Percentiles rank a stretch among this genome's conserved stretches.
phyloP scores from a whole-genome alignment of 1,140 invertebrate species.

The Ceratoteleas bidentatus region DNA sequence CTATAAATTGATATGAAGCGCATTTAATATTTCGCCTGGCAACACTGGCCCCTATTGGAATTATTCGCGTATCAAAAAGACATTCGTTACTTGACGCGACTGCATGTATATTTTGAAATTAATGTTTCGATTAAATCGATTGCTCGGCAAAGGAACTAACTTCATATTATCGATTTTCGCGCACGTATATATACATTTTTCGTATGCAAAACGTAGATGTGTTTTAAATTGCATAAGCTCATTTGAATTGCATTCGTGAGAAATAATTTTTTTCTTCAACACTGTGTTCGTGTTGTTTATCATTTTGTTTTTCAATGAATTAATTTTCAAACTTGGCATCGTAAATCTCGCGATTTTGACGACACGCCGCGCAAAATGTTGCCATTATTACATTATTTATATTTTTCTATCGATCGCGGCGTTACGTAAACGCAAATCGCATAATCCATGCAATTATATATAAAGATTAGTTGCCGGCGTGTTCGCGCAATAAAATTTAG shows the following conservation, averaged over 20 bases:
- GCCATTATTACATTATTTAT: conserved; percentile 24
- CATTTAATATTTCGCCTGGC: conserved; percentile 52
- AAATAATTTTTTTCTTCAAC: conserved; percentile 45
- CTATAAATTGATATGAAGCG: conserved; percentile 58
- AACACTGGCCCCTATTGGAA: conserved; percentile 56
- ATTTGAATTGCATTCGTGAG: conserved; percentile 51
- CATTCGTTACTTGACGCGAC: conserved; percentile 50
- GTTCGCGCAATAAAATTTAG: conserved; percentile 9
- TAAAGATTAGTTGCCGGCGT: conserved; percentile 1
- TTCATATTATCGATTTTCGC: conserved; percentile 53
- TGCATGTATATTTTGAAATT: conserved; percentile 47
- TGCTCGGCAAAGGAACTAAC: conserved; percentile 40
- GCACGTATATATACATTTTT: conserved; percentile 48
- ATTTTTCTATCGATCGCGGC: neutral
- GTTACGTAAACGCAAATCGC: neutral
- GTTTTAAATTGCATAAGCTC: conserved; percentile 57
- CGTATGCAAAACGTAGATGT: conserved; percentile 46
- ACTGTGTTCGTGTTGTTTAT: conserved; percentile 27
- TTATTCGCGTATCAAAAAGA: conserved; percentile 54
- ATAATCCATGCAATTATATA: neutral
- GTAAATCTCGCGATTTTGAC: conserved; percentile 27
- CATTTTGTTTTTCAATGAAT: conserved; percentile 57
- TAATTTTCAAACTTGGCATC: conserved; percentile 27
- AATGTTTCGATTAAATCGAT: conserved; percentile 55
- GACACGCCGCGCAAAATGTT: neutral